Evolutionary conservation across 2,888 invertebrate species (phyloP), one percentile per base, ranked within the genome.

Genomic region (Horisme vitalbata): DNA sequence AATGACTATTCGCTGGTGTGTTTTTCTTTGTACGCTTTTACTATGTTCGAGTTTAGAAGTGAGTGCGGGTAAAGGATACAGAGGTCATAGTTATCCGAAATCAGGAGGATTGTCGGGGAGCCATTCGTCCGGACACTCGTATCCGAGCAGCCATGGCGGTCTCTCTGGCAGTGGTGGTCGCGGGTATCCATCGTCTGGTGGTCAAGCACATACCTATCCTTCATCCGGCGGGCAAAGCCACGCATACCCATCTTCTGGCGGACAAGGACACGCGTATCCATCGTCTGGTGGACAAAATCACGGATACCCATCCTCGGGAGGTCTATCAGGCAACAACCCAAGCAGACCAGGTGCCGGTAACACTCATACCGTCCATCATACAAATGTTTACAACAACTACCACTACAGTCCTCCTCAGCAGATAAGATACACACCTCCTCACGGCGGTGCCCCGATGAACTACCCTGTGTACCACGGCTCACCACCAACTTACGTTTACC

Each of bases 401-500:
- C 75, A 83, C 47, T 87, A 86, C 61, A 75, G 52, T 45, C 86
- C 87, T 4, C 87, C 87, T 0, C 75, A 75, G 51, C 82, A 79
- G 56, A 85, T 87, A 37, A 71, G 68, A 23, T 86, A 86, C 52
- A 63, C 74, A 0, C 75, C 83, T 1, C 52, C 55, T 0, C 68
- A 69, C 23, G 86, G 85, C 1, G 79, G 73, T 3, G 55, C 71
- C 0, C 64, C 82, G 6, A 38, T 68, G 9, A 64, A 35, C 49
- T 87, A 85, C 44, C 87, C 87, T 14, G 84, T 86, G 2, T 88
- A 86, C 53, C 83, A 57, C 3, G 82, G 83, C 6, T 34, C 68
- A 0, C 87, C 85, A 2, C 87, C 87, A 1, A 79, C 68, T 12
- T 85, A 86, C 56, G 85, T 88, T 4, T 84, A 88, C 49, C 64